Evolutionary conservation across 2,888 invertebrate genomes (phyloP).

Genomic region (Microctonus brassicae): DNA sequence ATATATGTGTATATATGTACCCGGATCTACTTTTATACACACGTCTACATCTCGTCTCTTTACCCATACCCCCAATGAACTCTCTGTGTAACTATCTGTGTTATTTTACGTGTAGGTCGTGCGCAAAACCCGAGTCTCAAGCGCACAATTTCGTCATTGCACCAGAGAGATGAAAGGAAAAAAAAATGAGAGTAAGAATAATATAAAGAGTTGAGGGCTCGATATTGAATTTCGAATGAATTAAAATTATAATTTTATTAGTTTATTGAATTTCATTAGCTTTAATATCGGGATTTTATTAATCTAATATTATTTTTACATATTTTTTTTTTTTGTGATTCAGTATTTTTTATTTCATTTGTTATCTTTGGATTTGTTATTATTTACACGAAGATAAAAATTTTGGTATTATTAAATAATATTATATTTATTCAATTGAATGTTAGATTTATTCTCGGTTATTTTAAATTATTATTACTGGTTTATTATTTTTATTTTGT

Average conservation of each 20-base stretch:
- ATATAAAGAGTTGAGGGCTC: conserved; percentile 12
- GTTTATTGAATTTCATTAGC: no score
- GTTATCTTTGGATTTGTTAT: no score
- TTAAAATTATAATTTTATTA: conserved; percentile 49
- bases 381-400: no score
- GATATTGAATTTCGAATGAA: conserved; percentile 48
- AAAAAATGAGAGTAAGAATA: neutral
- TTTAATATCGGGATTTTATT: no score
- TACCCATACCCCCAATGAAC: neutral
- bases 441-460: no score
- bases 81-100: neutral
- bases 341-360: no score
- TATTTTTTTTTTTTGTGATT: neutral
- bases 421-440: no score
- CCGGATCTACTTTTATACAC: conserved; percentile 32
- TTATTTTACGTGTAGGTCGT: neutral
- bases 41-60: conserved; percentile 27
- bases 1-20: no score
- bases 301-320: neutral
- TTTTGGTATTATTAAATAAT: no score
- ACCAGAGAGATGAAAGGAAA: neutral
- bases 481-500: no score
- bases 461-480: no score
- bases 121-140: neutral
- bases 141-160: neutral